Percentiles rank a stretch among this genome's conserved stretches.
phyloP scores from a whole-genome alignment of 1,140 invertebrate species.

The Cardiocondyla obscurior region DNA sequence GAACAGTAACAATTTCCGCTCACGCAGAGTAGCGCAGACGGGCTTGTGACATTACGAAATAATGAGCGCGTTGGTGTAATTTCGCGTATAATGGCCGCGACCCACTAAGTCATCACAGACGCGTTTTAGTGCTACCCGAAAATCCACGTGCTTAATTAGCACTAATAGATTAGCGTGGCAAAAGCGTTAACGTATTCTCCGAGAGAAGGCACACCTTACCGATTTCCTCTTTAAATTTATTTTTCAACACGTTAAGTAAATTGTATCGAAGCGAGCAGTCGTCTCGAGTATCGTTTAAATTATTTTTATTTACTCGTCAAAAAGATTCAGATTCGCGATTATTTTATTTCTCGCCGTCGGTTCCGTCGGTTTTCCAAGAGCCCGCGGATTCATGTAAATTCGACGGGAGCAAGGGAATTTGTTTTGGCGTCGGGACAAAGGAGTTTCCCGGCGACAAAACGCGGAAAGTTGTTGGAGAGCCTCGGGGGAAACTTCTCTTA shows the following conservation, averaged over 20 bases:
- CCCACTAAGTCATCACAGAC: constrained; percentile 35
- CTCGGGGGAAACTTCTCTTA: constrained; percentile 19
- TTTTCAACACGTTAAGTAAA: background rate
- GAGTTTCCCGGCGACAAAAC: background rate
- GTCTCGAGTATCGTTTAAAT: background rate
- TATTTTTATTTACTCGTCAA: background rate
- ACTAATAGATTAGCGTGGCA: constrained; percentile 35
- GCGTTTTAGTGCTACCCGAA: constrained; percentile 29
- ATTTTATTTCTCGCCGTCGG: background rate
- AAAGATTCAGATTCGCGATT: background rate
- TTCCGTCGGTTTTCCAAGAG: background rate
- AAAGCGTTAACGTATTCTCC: background rate
- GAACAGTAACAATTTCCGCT: constrained; percentile 47
- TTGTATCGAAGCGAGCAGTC: background rate
- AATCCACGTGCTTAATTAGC: constrained; percentile 52
- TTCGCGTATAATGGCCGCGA: constrained; percentile 49
- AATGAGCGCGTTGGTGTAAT: constrained; percentile 45
- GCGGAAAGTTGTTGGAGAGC: background rate
- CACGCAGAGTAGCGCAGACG: constrained; percentile 16
- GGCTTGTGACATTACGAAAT: constrained; percentile 48
- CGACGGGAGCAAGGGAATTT: background rate
- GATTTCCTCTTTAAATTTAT: background rate
- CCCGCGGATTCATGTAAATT: background rate
- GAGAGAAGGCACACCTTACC: background rate
- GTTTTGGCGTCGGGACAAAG: background rate